phyloP scores from a whole-genome alignment of 2,888 invertebrate genomes.

The Callimorpha dominula region DNA sequence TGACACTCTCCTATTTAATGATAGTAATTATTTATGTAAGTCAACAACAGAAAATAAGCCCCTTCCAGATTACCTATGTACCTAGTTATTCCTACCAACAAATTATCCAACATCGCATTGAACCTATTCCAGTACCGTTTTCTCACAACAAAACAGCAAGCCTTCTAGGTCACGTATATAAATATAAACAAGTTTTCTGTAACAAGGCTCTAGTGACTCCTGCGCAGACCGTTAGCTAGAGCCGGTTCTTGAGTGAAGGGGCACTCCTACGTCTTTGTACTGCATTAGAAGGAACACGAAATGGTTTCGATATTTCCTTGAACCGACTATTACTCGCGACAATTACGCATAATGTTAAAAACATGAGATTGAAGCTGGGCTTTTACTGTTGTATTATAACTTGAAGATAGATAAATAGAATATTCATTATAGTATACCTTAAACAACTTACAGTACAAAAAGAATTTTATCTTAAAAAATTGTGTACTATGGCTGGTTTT shows the following conservation, averaged over 20 bases:
- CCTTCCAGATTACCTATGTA: no score
- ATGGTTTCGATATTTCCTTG: not conserved
- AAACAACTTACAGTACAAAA: no score
- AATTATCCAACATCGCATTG: not conserved
- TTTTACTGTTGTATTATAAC: no score
- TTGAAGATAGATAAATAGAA: no score
- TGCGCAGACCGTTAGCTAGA: constrained; percentile 45
- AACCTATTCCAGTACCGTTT: constrained; percentile 12
- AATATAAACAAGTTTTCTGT: constrained; percentile 39
- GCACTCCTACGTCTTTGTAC: constrained; percentile 34
- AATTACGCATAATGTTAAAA: no score
- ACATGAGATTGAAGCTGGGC: no score
- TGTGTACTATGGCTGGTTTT: no score
- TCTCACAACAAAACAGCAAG: constrained; percentile 13
- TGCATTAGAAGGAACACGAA: not conserved
- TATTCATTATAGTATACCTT: no score
- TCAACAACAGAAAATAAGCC: not conserved
- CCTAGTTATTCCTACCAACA: not conserved
- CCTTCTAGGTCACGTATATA: constrained; percentile 42
- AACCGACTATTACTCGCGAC: not conserved
- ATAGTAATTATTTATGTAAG: no score
- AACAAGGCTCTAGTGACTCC: constrained; percentile 47
- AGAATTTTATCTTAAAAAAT: no score
- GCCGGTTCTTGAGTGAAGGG: constrained; percentile 42
- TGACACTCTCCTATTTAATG: no score